Evolutionary conservation across 1,140 invertebrate species (phyloP), one percentile per base, ranked within the genome.

Genomic region (Ganaspis sp.): DNA sequence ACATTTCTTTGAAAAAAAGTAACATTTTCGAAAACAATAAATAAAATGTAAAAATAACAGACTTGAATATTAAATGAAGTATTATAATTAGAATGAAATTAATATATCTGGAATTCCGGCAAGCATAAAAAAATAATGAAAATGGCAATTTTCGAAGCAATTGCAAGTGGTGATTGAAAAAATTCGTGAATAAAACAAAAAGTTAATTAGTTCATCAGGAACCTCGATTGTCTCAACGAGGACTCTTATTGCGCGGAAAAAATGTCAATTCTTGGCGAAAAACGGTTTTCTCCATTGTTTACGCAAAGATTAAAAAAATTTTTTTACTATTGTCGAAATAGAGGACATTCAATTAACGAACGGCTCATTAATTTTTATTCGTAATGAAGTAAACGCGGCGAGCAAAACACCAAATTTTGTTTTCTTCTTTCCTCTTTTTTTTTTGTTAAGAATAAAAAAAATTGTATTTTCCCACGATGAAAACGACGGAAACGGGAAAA

Each of bases 401-500:
- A 26, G 12, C 23, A 23, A 64, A 64, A 64, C 21, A 26, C 54
- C 54, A 26, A 64, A 64, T 64, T 64, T 64, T 23, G 12, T 26
- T 64, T 64, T 64, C 15, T n/a, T n/a, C n/a, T n/a, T n/a, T n/a
- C n/a, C n/a, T n/a, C n/a, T n/a, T n/a, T n/a, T n/a, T n/a, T n/a
- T n/a, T n/a, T n/a, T n/a, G n/a, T n/a, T n/a, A n/a, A n/a, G n/a
- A n/a, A n/a, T n/a, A n/a, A 45, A 45, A 45, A 45, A 45, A n/a
- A 45, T 45, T 45, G 12, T n/a, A 45, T 45, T 64, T 64, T 64
- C 23, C 54, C 23, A 64, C 54, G 21, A 45, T 45, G 42, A 45
- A 45, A 40, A 69, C 54, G 42, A 76, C 45, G 70, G 29, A 23
- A 54, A 73, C 19, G 75, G 37, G 70, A 54, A 69, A 69, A 72